phyloP scores from a whole-genome alignment of 2,113 vertebrate genomes.

The Haemorhous mexicanus region DNA sequence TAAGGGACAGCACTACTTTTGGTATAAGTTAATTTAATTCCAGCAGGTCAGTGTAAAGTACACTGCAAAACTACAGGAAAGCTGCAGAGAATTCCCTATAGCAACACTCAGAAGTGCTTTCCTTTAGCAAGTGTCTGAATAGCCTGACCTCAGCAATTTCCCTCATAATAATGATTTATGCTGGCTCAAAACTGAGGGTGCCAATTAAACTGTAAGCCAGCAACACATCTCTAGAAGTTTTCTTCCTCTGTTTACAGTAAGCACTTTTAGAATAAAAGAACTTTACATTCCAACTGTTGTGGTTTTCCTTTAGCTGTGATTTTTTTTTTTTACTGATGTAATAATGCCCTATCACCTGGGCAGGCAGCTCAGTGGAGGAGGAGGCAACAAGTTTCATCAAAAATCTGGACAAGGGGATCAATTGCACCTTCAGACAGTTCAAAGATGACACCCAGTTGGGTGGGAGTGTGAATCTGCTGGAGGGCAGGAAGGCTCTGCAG shows the following conservation, averaged over 20 bases:
- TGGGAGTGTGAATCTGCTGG: not conserved
- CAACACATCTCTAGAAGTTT: not conserved
- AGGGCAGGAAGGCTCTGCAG: not conserved
- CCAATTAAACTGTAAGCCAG: slow-evolving; percentile 27
- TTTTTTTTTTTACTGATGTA: not conserved
- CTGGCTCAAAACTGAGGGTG: not conserved
- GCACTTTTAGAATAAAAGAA: not conserved
- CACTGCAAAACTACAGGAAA: not conserved
- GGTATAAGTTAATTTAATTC: not conserved
- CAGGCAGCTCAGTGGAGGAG: not conserved
- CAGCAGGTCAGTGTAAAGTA: not conserved
- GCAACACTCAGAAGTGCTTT: slow-evolving; percentile 3
- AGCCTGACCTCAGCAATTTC: not conserved
- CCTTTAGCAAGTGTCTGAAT: not conserved
- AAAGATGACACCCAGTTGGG: not conserved
- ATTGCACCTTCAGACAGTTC: not conserved
- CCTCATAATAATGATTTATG: slow-evolving; percentile 7
- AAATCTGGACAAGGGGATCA: not conserved
- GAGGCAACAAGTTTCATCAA: not conserved
- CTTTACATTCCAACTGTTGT: not conserved
- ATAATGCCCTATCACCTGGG: not conserved
- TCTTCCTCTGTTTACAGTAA: not conserved
- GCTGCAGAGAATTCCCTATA: slow-evolving; percentile 15
- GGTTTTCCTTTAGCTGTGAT: not conserved
- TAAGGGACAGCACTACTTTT: not conserved